Percentiles rank a stretch among this genome's conserved stretches.
phyloP scores from a whole-genome alignment of 2,888 invertebrate genomes.

The Nomada fucata region DNA sequence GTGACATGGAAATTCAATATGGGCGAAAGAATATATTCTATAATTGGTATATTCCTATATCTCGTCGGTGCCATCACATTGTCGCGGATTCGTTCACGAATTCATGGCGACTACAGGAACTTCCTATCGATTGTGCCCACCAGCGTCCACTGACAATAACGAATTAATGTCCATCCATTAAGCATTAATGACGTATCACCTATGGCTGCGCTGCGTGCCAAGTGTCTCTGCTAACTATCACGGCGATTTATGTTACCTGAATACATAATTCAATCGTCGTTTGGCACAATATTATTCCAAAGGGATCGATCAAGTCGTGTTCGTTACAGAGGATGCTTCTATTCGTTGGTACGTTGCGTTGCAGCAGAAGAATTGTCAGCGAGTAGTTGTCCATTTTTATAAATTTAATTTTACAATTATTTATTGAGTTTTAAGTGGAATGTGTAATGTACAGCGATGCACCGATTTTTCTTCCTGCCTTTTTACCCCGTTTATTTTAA shows the following conservation, averaged over 20 bases:
- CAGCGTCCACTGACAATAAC: slow-evolving; percentile 61
- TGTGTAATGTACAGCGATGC: too few relatives aligned
- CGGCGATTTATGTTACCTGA: slow-evolving; percentile 60
- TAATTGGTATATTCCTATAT: slow-evolving; percentile 21
- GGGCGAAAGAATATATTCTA: too few relatives aligned
- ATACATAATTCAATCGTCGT: slow-evolving; percentile 62
- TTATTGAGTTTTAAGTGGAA: too few relatives aligned
- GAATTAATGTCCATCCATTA: slow-evolving; percentile 68
- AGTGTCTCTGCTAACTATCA: slow-evolving; percentile 63
- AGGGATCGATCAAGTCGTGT: slow-evolving; percentile 15
- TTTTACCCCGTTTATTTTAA: too few relatives aligned
- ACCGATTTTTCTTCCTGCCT: too few relatives aligned
- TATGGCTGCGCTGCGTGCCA: slow-evolving; percentile 50
- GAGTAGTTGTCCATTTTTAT: too few relatives aligned
- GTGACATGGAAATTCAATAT: too few relatives aligned
- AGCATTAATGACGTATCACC: slow-evolving; percentile 68
- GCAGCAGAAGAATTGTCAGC: too few relatives aligned
- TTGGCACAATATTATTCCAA: slow-evolving; percentile 39
- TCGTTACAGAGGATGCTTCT: neutral
- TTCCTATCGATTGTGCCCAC: slow-evolving; percentile 48
- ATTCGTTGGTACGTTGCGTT: neutral
- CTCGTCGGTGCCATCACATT: slow-evolving; percentile 5
- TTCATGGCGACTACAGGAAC: slow-evolving; percentile 22
- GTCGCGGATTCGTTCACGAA: slow-evolving; percentile 10
- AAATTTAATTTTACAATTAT: neutral